A percentile compares a stretch with the other conserved stretches of the same genome.
Conservation (phyloP, 2,797 vertebrate genomes). For the Petrocephalus schoutedeni region DNA sequence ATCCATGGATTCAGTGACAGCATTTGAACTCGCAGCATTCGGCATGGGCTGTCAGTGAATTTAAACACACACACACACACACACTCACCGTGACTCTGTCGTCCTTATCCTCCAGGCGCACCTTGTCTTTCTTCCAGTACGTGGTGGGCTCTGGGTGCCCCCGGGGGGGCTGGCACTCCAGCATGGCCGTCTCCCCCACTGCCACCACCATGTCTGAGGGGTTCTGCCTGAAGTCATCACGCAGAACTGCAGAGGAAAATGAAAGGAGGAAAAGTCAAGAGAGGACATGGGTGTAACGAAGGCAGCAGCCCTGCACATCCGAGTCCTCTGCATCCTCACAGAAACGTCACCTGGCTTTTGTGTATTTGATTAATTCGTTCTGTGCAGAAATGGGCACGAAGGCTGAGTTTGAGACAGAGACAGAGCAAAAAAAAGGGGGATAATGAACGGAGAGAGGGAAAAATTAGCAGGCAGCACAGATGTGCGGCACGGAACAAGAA, state of each 20-base stretch:
- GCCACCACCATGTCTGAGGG: constrained; percentile 87
- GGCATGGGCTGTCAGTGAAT: background rate
- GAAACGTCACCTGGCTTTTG: background rate
- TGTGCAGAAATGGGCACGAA: background rate
- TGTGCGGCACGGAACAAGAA: background rate
- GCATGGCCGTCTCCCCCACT: constrained; percentile 79
- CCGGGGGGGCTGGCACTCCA: constrained; percentile 89
- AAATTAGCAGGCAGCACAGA: background rate
- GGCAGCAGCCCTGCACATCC: background rate
- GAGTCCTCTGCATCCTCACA: background rate
- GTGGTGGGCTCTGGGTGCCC: constrained; percentile 92
- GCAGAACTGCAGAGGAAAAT: constrained; percentile 66
- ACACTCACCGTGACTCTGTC: constrained; percentile 79
- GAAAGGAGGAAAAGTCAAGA: background rate
- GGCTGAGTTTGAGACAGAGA: background rate
- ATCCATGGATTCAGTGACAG: background rate
- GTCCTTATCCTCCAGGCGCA: constrained; percentile 81
- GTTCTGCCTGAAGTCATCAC: constrained; percentile 93
- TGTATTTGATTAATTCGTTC: background rate
- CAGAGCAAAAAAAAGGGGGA: background rate
- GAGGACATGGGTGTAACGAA: background rate
- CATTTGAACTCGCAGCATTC: background rate
- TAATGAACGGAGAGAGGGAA: background rate
- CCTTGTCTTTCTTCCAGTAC: constrained; percentile 94
- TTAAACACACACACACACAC: background rate